These are phyloP conservation scores for Parnassius smintheus DNA, from an alignment of 2,888 invertebrate genomes.

Conservation along the genomic window DNA sequence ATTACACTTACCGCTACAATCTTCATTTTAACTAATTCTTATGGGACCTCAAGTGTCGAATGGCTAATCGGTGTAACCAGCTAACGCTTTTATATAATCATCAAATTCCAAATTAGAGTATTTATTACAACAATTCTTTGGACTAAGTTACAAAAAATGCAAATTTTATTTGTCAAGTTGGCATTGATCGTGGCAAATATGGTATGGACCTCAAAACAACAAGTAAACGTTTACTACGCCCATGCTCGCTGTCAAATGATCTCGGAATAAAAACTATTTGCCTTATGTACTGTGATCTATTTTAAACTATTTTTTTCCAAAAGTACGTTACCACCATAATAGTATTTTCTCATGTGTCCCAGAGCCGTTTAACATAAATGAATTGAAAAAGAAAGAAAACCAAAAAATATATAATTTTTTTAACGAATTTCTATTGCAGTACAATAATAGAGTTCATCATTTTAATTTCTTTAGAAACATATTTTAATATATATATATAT, in stretches of 20 bases:
- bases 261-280: constrained; percentile 17
- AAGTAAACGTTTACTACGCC: constrained; percentile 51
- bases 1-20: constrained; percentile 60
- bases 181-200: constrained; percentile 62
- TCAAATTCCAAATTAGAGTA: constrained; percentile 68
- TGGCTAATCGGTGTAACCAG: constrained; percentile 50
- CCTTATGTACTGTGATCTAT: too few species aligned
- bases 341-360: too few species aligned
- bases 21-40: constrained; percentile 59
- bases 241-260: constrained; percentile 37
- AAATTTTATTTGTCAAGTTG: constrained; percentile 68
- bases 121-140: constrained; percentile 63
- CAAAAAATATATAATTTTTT: too few species aligned
- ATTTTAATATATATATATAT: too few species aligned
- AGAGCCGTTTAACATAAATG: too few species aligned
- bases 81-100: constrained; percentile 68
- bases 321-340: too few species aligned
- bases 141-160: constrained; percentile 65
- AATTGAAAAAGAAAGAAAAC: too few species aligned
- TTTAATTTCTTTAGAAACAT: too few species aligned
- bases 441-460: too few species aligned
- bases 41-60: constrained; percentile 51
- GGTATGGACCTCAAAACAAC: constrained; percentile 45
- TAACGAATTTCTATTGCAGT: too few species aligned
- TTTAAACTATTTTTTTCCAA: too few species aligned